A percentile compares a stretch with the other conserved stretches of the same genome.
These are phyloP conservation scores for Euborellia annulipes DNA, from an alignment of 1,140 invertebrate species.

Conservation along the genomic window DNA sequence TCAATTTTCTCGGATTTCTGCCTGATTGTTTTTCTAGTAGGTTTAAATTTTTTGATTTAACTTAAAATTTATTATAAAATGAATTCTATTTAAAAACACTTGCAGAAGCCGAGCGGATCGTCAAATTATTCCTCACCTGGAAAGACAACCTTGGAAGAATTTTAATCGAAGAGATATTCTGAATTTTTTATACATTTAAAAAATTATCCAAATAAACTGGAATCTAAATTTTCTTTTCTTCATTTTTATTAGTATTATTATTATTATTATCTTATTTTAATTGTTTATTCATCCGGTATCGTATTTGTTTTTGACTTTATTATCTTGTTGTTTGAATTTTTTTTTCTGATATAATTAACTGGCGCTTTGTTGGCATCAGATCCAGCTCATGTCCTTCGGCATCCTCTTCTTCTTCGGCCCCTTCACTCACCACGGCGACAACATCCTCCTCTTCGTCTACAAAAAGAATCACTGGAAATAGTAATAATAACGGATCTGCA, in stretches of 20 bases:
- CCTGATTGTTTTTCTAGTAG: slow-evolving; percentile 7
- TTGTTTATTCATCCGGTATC: too few species aligned
- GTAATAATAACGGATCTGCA: too few species aligned
- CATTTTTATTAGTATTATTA: not conserved
- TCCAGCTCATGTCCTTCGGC: slow-evolving; percentile 17
- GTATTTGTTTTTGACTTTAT: not conserved
- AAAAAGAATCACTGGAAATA: too few species aligned
- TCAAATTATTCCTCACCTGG: slow-evolving; percentile 26
- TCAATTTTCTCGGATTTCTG: slow-evolving; percentile 14
- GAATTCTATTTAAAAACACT: slow-evolving; percentile 23
- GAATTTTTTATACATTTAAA: slow-evolving; percentile 18
- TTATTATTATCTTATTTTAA: not conserved
- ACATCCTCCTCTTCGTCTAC: too few species aligned
- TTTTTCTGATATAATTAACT: slow-evolving; percentile 22
- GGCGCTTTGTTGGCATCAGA: slow-evolving; percentile 26
- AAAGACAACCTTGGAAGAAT: slow-evolving; percentile 30
- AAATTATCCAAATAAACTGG: slow-evolving; percentile 15
- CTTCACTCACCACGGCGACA: too few species aligned
- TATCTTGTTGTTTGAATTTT: too few species aligned
- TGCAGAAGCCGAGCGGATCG: slow-evolving; percentile 25
- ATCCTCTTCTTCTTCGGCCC: slow-evolving; percentile 12
- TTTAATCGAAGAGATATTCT: slow-evolving; percentile 25
- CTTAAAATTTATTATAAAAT: slow-evolving; percentile 18
- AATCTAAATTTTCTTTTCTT: not conserved
- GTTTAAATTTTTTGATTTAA: slow-evolving; percentile 6